A percentile compares a stretch with the other conserved stretches of the same genome.
phyloP scores from a whole-genome alignment of 2,113 vertebrate genomes.

The Hydrochoerus hydrochaeris region DNA sequence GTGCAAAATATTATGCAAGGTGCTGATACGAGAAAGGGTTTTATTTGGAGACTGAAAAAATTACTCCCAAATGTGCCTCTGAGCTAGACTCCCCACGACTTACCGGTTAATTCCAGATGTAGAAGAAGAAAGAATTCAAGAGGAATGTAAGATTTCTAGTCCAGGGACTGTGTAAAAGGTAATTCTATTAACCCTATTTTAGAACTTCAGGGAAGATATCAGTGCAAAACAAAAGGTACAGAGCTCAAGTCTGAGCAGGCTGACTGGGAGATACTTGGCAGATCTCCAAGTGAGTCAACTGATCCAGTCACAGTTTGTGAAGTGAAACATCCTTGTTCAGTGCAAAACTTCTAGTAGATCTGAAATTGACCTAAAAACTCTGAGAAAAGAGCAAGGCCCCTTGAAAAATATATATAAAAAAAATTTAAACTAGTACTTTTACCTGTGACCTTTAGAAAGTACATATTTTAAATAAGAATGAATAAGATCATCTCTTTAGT shows the following conservation, averaged over 20 bases:
- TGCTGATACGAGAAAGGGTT: neutral
- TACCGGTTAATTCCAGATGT: neutral
- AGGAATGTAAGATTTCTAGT: neutral
- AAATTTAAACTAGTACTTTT: neutral
- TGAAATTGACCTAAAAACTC: neutral
- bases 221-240: neutral
- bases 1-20: neutral
- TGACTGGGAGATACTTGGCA: neutral
- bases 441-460: constrained; percentile 21
- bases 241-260: neutral
- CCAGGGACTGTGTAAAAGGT: neutral
- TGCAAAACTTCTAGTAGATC: neutral
- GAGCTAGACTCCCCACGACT: neutral
- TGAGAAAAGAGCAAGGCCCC: neutral
- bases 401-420: constrained; percentile 19
- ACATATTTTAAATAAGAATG: neutral
- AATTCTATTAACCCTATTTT: neutral
- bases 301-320: neutral
- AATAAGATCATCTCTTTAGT: neutral
- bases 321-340: neutral
- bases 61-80: neutral
- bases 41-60: neutral
- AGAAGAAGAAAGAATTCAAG: neutral
- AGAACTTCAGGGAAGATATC: neutral
- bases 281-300: neutral